Evolutionary conservation across 2,113 vertebrate genomes (phyloP).

Genomic region (Hipposideros armiger): DNA sequence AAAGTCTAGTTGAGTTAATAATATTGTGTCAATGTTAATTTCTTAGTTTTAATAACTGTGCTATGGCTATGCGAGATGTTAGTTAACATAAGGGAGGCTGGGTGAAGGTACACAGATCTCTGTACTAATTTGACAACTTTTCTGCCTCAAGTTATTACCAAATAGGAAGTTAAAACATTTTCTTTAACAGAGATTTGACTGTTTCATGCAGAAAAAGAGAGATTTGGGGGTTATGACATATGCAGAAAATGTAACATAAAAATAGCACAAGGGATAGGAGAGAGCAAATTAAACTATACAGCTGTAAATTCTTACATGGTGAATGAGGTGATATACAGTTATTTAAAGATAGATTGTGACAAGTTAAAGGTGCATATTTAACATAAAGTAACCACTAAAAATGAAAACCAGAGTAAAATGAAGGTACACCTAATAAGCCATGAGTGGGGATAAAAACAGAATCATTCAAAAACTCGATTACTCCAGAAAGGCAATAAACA

Average conservation of each 20-base stretch:
- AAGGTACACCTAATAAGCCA: background rate
- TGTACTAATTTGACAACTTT: background rate
- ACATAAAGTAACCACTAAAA: conserved; percentile 16
- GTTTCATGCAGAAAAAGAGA: background rate
- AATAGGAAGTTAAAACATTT: background rate
- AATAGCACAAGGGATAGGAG: background rate
- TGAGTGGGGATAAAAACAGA: background rate
- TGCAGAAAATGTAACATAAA: background rate
- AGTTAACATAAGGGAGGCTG: background rate
- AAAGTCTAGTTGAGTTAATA: background rate
- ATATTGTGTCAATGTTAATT: background rate
- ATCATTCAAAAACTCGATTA: background rate
- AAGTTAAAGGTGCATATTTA: conserved; percentile 31
- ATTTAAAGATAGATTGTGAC: background rate
- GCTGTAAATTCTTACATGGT: background rate
- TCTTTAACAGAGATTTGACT: background rate
- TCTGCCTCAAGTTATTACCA: background rate
- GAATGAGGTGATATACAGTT: background rate
- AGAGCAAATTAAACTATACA: background rate
- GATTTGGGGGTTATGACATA: background rate
- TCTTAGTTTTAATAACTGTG: background rate
- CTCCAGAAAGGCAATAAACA: background rate
- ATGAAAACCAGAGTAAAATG: conserved; percentile 5
- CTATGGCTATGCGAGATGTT: background rate
- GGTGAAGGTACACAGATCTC: background rate